Conservation (phyloP, 1,140 invertebrate genomes). For the Lanistes nyassanus region DNA sequence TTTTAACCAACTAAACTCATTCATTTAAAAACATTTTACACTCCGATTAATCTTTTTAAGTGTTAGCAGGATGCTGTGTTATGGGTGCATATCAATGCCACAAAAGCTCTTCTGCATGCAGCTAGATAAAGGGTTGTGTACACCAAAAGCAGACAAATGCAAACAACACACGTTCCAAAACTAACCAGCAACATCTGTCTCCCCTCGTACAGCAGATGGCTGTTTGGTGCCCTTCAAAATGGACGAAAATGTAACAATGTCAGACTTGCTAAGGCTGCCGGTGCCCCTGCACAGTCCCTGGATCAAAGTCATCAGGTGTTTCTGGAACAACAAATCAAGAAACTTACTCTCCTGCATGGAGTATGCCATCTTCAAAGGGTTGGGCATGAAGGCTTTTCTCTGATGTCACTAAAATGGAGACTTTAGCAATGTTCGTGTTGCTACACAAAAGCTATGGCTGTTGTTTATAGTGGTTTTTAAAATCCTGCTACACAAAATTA, state of each 20-base stretch:
- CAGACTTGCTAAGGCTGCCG: constrained; percentile 59
- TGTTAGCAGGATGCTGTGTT: too few relatives aligned
- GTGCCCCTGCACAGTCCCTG: constrained; percentile 63
- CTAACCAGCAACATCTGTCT: constrained; percentile 57
- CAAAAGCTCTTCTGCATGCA: too few relatives aligned
- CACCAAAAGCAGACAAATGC: not conserved
- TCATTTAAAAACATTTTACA: too few relatives aligned
- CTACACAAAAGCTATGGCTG: not conserved
- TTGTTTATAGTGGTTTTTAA: too few relatives aligned
- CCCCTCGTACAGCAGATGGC: constrained; percentile 71
- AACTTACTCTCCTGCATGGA: not conserved
- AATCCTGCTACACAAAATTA: too few relatives aligned
- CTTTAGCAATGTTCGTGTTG: not conserved
- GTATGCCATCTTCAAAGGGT: not conserved
- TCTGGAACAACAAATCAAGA: constrained; percentile 48
- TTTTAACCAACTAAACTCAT: too few relatives aligned
- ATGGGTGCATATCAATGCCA: too few relatives aligned
- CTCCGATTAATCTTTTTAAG: too few relatives aligned
- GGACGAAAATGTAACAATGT: constrained; percentile 73
- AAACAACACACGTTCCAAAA: too few relatives aligned
- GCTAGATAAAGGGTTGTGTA: too few relatives aligned
- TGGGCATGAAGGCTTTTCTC: too few relatives aligned
- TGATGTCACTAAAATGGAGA: too few relatives aligned
- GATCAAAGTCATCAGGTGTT: constrained; percentile 64
- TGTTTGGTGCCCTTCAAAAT: constrained; percentile 77